Evolutionary conservation across 1,140 invertebrate genomes (phyloP).

Genomic region (Diabrotica undecimpunctata): DNA sequence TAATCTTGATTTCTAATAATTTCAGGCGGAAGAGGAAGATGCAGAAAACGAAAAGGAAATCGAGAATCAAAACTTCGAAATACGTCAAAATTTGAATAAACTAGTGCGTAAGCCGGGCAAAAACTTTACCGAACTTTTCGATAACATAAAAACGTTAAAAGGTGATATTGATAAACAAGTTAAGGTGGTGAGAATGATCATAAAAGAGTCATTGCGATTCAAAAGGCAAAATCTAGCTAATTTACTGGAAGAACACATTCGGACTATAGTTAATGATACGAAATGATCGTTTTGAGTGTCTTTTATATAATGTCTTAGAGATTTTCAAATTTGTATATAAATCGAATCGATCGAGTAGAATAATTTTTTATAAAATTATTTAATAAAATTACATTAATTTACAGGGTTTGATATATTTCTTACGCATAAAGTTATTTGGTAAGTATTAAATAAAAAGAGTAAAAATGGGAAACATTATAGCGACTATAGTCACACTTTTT

Average conservation of each 20-base stretch:
- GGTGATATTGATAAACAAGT: constrained; percentile 66
- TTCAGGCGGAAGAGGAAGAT: constrained; percentile 6
- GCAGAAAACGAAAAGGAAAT: constrained; percentile 44
- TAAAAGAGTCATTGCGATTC: constrained; percentile 75
- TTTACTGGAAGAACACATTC: constrained; percentile 43
- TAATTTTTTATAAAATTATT: no score
- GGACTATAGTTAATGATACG: constrained; percentile 22
- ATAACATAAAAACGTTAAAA: constrained; percentile 66
- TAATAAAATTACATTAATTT: no score
- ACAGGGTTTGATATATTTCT: no score
- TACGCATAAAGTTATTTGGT: no score
- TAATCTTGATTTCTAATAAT: no score
- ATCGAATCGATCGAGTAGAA: no score
- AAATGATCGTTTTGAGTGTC: no score
- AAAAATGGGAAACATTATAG: no score
- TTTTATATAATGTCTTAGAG: no score
- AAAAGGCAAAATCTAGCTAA: constrained; percentile 70
- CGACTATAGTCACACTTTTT: no score
- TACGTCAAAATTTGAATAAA: constrained; percentile 55
- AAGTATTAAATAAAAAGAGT: no score
- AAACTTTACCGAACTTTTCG: constrained; percentile 68
- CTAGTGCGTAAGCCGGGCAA: constrained; percentile 51
- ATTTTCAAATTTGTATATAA: no score
- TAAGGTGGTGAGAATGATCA: constrained; percentile 68
- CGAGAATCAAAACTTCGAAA: constrained; percentile 48